Evolutionary conservation across 2,797 vertebrate genomes (phyloP), one percentile per base, ranked within the genome.

Genomic region (Galaxias olidus): DNA sequence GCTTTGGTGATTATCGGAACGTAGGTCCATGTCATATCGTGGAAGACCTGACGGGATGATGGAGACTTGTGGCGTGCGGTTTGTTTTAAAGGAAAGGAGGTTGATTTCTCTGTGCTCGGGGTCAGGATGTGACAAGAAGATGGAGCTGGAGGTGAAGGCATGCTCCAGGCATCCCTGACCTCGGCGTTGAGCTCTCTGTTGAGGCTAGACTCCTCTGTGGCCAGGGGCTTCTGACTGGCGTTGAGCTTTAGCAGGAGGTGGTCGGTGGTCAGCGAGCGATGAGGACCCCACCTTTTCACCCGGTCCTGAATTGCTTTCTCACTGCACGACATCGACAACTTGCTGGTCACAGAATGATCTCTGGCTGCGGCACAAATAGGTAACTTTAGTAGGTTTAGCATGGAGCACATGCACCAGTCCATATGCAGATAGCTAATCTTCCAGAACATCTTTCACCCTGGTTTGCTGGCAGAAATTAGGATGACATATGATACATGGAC

Each of bases 171-270:
- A 18, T 90, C 90, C 11, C 74, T 52, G 47, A 89, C 71, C 14
- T 68, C 60, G 1, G 76, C 71, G 1, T 88, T 77, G 41, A 58
- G 19, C 55, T 87, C 84, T 40, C 63, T 62, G 17, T 91, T 88
- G 63, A 81, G 66, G 59, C 83, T 72, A 49, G 58, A 74, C 0
- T 64, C 52, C 8, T 87, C 85, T 0, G 7, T 42, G 61, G 56
- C 43, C 58, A 56, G 74, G n/a, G 68, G 30, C 5, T 77, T 83
- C 62, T 93, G 91, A 48, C 92, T 59, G 4, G 67, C 63, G 1
- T 74, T 81, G 20, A 92, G 18, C 0, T 72, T 90, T n/a, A 95
- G 77, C 4, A 93, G 83, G 46, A 94, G 66, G 74, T 62, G 81
- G 55, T 92, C 82, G 0, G 78, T 72, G 0, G 86, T 85, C 57